Conservation (phyloP, 1,140 invertebrate genomes). For the Trachymyrmex cornetzi region DNA sequence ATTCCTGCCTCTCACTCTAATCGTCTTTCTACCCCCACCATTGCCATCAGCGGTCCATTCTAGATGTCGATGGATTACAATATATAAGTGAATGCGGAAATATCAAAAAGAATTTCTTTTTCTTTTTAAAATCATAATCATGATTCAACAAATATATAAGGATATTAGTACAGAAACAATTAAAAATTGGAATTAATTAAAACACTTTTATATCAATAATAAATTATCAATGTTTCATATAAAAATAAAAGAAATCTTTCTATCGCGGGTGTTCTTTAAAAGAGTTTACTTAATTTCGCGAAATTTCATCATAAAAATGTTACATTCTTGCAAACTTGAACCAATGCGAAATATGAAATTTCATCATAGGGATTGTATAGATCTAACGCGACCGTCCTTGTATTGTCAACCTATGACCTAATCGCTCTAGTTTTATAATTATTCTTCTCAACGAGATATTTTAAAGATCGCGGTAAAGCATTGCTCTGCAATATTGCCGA, state of each 20-base stretch:
- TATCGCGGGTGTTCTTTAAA: not conserved
- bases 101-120: not conserved
- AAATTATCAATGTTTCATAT: conserved; percentile 9
- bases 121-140: conserved; percentile 3
- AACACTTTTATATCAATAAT: not conserved
- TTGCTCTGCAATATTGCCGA: not conserved
- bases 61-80: too few relatives aligned
- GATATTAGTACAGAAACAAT: not conserved
- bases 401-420: not conserved
- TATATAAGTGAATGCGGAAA: not conserved
- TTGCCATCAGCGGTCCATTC: too few relatives aligned
- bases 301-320: not conserved
- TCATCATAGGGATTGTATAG: not conserved
- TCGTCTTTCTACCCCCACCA: too few relatives aligned
- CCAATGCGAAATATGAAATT: not conserved
- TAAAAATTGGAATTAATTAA: not conserved
- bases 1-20: too few relatives aligned
- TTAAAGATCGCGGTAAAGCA: not conserved
- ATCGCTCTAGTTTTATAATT: conserved; percentile 38
- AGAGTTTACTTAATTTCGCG: not conserved
- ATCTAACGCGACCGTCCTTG: not conserved
- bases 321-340: not conserved
- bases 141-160: not conserved
- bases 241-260: not conserved
- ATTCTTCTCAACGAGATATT: not conserved